Evolutionary conservation across 2,888 invertebrate genomes (phyloP).

Genomic region (Harpagoxenus sublaevis): DNA sequence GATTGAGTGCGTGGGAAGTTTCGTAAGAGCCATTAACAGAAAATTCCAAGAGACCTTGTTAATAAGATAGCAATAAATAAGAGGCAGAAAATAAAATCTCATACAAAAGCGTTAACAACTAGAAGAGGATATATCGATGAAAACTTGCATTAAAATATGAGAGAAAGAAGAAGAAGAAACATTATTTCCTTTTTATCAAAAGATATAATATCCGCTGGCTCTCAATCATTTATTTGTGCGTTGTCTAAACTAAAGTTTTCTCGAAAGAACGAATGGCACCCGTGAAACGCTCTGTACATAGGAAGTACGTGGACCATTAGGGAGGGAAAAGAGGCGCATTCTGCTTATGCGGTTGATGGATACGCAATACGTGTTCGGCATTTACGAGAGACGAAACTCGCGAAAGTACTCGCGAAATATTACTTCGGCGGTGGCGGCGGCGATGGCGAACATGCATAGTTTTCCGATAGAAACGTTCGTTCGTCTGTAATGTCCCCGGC

Average conservation of each 20-base stretch:
- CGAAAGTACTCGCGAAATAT: conserved; percentile 36
- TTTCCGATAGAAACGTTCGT: conserved; percentile 51
- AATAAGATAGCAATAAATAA: conserved; percentile 13
- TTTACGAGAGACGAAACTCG: conserved; percentile 38
- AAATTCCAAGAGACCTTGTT: conserved; percentile 14
- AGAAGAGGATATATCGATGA: neutral
- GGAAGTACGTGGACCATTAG: conserved; percentile 37
- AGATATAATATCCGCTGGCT: neutral
- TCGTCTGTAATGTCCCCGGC: conserved; percentile 30
- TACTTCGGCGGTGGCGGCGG: conserved; percentile 6
- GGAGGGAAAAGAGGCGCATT: conserved; percentile 24
- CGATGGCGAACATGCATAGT: conserved; percentile 20
- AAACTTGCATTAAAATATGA: neutral
- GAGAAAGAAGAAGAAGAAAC: neutral
- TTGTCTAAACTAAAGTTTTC: neutral
- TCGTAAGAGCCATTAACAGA: conserved; percentile 12
- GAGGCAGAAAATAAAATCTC: neutral
- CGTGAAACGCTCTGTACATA: neutral
- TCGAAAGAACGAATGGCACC: neutral
- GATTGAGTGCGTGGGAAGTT: conserved; percentile 27
- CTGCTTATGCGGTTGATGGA: conserved; percentile 54
- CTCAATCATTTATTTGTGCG: conserved; percentile 3
- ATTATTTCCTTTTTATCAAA: neutral
- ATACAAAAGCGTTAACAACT: neutral
- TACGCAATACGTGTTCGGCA: conserved; percentile 57